phyloP scores from a whole-genome alignment of 2,113 vertebrate species.

The Megalops atlanticus region DNA sequence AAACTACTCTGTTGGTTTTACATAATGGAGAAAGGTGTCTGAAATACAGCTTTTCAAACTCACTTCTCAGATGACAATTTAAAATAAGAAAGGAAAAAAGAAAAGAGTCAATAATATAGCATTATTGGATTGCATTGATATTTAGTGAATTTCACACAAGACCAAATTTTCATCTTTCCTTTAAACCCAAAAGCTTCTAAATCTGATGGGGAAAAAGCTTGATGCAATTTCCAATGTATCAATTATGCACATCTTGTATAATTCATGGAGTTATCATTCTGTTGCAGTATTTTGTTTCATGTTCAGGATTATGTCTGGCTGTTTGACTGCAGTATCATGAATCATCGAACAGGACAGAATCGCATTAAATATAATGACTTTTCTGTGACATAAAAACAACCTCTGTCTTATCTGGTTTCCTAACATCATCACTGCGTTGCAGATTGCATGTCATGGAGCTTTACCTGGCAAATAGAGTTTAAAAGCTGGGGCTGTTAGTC shows the following conservation, averaged over 20 bases:
- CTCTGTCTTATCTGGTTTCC: slow-evolving; percentile 25
- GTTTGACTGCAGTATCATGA: slow-evolving; percentile 58
- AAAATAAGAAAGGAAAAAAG: neutral
- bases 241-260: slow-evolving; percentile 50
- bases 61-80: no score
- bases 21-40: neutral
- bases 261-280: slow-evolving; percentile 56
- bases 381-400: slow-evolving; percentile 33
- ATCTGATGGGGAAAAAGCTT: neutral
- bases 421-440: slow-evolving; percentile 13
- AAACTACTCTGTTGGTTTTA: neutral
- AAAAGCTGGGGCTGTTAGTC: slow-evolving; percentile 20
- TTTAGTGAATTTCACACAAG: neutral
- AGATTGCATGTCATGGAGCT: slow-evolving; percentile 32
- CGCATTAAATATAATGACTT: slow-evolving; percentile 49
- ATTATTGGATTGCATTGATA: no score
- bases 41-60: neutral
- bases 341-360: slow-evolving; percentile 46
- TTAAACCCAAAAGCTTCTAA: neutral
- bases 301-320: slow-evolving; percentile 58
- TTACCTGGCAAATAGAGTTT: slow-evolving; percentile 47
- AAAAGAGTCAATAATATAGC: neutral
- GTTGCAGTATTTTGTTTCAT: slow-evolving; percentile 56
- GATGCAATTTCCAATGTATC: slow-evolving; percentile 41
- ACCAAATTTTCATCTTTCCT: neutral